A percentile compares a stretch with the other conserved stretches of the same genome.
Conservation (phyloP, 2,888 invertebrate genomes). For the Strigamia crassipes region DNA sequence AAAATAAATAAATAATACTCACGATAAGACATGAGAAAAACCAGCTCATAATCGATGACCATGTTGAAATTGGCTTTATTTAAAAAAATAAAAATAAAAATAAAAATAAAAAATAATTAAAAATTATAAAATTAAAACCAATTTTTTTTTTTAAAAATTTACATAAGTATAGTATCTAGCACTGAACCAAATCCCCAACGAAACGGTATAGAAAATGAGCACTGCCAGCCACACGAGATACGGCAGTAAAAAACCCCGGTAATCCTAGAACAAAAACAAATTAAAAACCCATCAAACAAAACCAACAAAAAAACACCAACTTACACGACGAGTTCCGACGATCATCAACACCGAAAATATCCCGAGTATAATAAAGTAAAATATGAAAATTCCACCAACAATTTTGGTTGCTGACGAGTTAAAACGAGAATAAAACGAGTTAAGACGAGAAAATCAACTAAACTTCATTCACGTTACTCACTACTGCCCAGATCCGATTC, state of each 20-base stretch:
- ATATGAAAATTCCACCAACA: slow-evolving; percentile 31
- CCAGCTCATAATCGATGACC: slow-evolving; percentile 48
- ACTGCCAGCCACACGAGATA: slow-evolving; percentile 75
- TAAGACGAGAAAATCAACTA: neutral
- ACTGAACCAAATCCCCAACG: slow-evolving; percentile 82
- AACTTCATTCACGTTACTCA: slow-evolving; percentile 62
- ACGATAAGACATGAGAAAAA: slow-evolving; percentile 46
- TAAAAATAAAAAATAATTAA: slow-evolving; percentile 60
- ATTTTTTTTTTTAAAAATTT: slow-evolving; percentile 63
- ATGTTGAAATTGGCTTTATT: slow-evolving; percentile 46
- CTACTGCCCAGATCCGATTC: slow-evolving; percentile 80
- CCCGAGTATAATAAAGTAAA: slow-evolving; percentile 38
- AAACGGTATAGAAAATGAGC: slow-evolving; percentile 73
- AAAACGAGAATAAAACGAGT: neutral
- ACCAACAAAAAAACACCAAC: slow-evolving; percentile 45
- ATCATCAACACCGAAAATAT: slow-evolving; percentile 15
- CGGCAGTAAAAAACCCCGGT: slow-evolving; percentile 79
- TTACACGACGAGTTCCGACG: neutral
- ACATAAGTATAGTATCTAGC: slow-evolving; percentile 91
- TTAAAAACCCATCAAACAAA: neutral
- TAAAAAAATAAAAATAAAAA: slow-evolving; percentile 61
- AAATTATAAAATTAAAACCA: neutral
- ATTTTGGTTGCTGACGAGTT: slow-evolving; percentile 2
- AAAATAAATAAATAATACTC: neutral
- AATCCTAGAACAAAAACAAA: slow-evolving; percentile 61